Conservation (phyloP, 1,140 invertebrate species). For the Aplysia californica region DNA sequence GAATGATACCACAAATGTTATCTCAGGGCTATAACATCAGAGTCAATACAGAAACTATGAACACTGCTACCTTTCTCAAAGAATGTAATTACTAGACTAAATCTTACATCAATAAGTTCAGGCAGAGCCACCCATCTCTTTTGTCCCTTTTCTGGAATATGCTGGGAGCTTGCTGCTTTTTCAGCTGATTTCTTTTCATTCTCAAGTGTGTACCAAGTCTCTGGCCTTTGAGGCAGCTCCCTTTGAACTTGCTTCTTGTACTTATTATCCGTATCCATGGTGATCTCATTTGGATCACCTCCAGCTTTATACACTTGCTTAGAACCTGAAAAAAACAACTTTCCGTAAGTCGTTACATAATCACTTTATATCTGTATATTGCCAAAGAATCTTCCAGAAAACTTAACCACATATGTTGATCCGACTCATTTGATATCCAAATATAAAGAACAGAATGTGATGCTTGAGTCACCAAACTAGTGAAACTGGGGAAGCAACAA, state of each 20-base stretch:
- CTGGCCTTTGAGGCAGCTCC: conserved; percentile 46
- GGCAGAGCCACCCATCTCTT: conserved; percentile 47
- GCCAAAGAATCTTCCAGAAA: background rate
- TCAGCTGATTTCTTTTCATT: conserved; percentile 38
- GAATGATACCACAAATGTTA: too few relatives aligned
- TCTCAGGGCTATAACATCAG: too few relatives aligned
- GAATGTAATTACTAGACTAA: background rate
- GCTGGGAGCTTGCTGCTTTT: conserved; percentile 5
- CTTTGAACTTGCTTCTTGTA: conserved; percentile 56
- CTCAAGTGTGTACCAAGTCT: conserved; percentile 49
- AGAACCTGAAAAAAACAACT: conserved; percentile 8
- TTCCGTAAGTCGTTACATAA: background rate
- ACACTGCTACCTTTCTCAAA: background rate
- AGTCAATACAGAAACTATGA: background rate
- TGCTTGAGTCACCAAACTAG: too few relatives aligned
- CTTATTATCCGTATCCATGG: conserved; percentile 58
- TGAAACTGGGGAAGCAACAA: too few relatives aligned
- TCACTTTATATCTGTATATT: background rate
- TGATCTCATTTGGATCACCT: conserved; percentile 31
- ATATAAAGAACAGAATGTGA: too few relatives aligned
- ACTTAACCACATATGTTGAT: too few relatives aligned
- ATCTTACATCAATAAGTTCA: conserved; percentile 52
- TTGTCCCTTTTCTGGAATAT: conserved; percentile 41
- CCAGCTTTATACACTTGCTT: conserved; percentile 15
- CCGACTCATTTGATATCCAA: too few relatives aligned